Evolutionary conservation across 2,888 invertebrate species (phyloP).

Genomic region (Acleris holmiana): DNA sequence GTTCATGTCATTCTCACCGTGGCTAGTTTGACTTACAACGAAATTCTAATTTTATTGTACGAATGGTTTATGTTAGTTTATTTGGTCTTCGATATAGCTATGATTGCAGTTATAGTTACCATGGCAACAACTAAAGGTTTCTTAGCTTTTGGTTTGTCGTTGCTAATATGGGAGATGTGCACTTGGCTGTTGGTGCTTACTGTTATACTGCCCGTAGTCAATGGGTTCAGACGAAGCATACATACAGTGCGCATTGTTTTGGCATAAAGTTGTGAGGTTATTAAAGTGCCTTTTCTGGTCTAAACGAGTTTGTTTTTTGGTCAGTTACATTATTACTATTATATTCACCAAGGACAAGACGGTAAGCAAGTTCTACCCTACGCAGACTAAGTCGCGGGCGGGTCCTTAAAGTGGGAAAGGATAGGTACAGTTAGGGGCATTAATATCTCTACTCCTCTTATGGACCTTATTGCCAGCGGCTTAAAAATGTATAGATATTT

Average conservation of each 20-base stretch:
- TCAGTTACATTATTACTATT: no score
- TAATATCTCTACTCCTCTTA: no score
- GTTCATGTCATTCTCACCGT: constrained; percentile 52
- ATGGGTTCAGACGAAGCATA: constrained; percentile 64
- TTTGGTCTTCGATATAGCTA: constrained; percentile 49
- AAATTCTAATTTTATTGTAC: constrained; percentile 57
- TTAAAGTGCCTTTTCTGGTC: not conserved
- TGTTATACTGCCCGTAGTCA: constrained; percentile 56
- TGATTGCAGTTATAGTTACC: constrained; percentile 43
- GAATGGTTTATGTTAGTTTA: constrained; percentile 55
- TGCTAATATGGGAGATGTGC: constrained; percentile 44
- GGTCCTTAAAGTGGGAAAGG: no score
- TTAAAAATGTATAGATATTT: no score
- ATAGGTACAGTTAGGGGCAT: no score
- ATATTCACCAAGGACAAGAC: no score
- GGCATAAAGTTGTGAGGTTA: not conserved
- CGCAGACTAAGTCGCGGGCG: no score
- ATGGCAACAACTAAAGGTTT: constrained; percentile 39
- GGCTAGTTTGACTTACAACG: constrained; percentile 55
- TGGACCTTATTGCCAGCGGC: no score
- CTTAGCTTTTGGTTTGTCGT: constrained; percentile 38
- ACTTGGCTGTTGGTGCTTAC: constrained; percentile 55
- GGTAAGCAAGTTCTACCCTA: no score
- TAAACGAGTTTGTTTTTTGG: no score
- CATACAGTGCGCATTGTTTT: constrained; percentile 45